Conservation (phyloP, 2,113 vertebrate species). For the Lathamus discolor region DNA sequence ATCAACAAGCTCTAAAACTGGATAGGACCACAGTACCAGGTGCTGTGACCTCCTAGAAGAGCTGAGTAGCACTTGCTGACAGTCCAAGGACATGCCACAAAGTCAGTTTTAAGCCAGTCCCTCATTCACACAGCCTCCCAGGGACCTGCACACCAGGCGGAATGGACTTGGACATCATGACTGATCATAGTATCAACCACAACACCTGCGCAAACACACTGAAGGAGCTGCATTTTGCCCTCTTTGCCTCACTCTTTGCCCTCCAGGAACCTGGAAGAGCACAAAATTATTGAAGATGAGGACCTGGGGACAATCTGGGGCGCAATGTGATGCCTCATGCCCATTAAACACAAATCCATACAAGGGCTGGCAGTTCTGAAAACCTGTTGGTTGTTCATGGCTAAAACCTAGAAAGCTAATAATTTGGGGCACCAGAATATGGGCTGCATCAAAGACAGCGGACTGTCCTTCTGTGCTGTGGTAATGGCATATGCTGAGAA, state of each 20-base stretch:
- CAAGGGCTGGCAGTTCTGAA: background rate
- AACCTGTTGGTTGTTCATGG: background rate
- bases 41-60: background rate
- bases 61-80: background rate
- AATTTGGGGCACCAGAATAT: background rate
- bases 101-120: background rate
- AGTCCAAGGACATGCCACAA: background rate
- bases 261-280: background rate
- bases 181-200: background rate
- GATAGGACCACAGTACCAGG: background rate
- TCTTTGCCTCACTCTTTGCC: background rate
- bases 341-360: background rate
- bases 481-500: background rate
- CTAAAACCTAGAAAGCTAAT: background rate
- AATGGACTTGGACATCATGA: background rate
- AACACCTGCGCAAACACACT: background rate
- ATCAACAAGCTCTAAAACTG: background rate
- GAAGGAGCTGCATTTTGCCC: background rate
- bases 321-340: background rate
- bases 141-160: background rate
- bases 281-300: background rate
- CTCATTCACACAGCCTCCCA: background rate
- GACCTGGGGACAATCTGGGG: background rate
- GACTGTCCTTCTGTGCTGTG: background rate
- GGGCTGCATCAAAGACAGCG: background rate